Percentiles rank a stretch among this genome's conserved stretches.
phyloP scores from a whole-genome alignment of 2,113 vertebrate genomes.

The Centropus bengalensis region DNA sequence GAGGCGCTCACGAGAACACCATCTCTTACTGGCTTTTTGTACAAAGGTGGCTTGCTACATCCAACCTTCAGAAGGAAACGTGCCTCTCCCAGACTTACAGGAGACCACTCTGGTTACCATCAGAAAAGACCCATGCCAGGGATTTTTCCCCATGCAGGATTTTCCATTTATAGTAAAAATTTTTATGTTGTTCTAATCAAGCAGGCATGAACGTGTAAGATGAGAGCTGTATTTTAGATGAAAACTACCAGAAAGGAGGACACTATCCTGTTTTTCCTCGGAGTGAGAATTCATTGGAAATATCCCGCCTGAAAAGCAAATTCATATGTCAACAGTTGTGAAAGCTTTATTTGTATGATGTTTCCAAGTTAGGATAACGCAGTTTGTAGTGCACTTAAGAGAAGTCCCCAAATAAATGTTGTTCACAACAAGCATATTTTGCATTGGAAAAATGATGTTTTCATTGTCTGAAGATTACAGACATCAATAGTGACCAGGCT shows the following conservation, averaged over 20 bases:
- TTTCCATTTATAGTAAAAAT: not conserved
- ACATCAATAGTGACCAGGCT: not conserved
- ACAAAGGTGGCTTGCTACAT: not conserved
- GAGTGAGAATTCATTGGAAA: conserved; percentile 1
- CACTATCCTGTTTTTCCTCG: not conserved
- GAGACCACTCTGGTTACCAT: not conserved
- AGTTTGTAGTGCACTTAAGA: not conserved
- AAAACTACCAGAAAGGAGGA: not conserved
- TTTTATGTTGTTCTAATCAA: not conserved
- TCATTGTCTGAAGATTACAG: not conserved
- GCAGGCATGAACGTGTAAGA: not conserved
- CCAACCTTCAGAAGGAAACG: not conserved
- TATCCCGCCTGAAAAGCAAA: conserved; percentile 23
- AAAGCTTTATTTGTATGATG: conserved; percentile 12
- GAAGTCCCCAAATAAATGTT: conserved; percentile 9
- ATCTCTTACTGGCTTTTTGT: not conserved
- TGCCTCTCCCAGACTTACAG: not conserved
- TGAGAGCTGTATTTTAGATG: not conserved
- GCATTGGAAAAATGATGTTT: not conserved
- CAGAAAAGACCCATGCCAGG: not conserved
- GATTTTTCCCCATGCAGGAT: conserved; percentile 2
- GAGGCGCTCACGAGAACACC: not conserved
- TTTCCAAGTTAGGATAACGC: conserved; percentile 11
- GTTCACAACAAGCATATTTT: not conserved
- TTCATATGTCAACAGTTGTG: conserved; percentile 52